phyloP scores from a whole-genome alignment of 1,140 invertebrate genomes.

The Rhizoglyphus robini region DNA sequence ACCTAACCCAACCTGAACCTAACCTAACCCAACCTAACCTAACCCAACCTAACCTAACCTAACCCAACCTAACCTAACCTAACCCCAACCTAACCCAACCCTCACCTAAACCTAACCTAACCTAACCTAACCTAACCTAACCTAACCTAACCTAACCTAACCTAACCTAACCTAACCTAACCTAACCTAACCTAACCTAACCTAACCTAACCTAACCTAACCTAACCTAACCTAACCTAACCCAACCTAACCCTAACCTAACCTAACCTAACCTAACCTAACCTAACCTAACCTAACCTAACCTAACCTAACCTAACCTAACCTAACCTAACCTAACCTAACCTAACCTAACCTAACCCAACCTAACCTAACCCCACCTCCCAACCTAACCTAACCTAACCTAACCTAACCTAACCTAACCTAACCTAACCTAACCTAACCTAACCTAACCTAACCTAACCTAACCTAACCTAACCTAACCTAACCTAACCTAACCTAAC shows the following conservation, averaged over 20 bases:
- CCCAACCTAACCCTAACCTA: conserved; percentile 26
- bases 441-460: conserved; percentile 19
- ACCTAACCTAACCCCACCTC: conserved; percentile 18
- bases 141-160: conserved; percentile 27
- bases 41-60: conserved; percentile 29
- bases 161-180: conserved; percentile 26
- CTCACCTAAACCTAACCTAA: conserved; percentile 30
- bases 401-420: conserved; percentile 19
- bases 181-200: conserved; percentile 24
- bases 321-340: background rate
- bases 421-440: conserved; percentile 14
- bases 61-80: too few relatives aligned
- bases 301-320: conserved; percentile 25
- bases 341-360: conserved; percentile 5
- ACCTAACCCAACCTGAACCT: conserved; percentile 24
- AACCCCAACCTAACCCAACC: too few relatives aligned
- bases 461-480: conserved; percentile 19
- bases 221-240: conserved; percentile 24
- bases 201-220: conserved; percentile 24
- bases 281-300: conserved; percentile 28
- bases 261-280: conserved; percentile 25
- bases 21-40: conserved; percentile 22
- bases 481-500: conserved; percentile 19
- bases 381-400: conserved; percentile 19
- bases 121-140: conserved; percentile 29